Base-by-base conservation (phyloP, 1,140 invertebrate genomes). In the Drosophila neocordata region DNA sequence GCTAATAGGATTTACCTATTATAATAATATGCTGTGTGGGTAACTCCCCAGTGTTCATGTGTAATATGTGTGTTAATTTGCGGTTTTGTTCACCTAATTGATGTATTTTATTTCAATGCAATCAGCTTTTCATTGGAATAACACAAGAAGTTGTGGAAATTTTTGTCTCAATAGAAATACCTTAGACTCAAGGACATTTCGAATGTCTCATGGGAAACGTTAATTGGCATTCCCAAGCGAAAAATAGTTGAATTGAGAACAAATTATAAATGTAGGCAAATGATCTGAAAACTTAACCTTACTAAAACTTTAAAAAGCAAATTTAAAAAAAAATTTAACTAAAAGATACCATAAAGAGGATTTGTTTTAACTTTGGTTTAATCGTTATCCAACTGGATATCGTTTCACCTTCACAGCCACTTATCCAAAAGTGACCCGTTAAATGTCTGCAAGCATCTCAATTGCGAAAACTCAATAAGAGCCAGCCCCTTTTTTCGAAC, bases 1-100 rank as follows among this genome's bases (percentile, higher is more conserved):
- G 65, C 57, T 74, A 81, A 72, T 78, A 70, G 74, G 74, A 72
- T 66, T 70, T 70, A 60, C 77, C 82, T 69, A 69, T 65, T 79
- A 84, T 79, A 68, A 69, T 65, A 20, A 48, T 70, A 65, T 44
- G 9, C 38, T 60, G 22, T 15, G n/a, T 48, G 31, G 31, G 4
- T 35, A 31, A 57, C 11, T 12, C 31, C 31, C 24, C 13, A 34
- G 27, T 12, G n/a, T 8, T 37, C 27, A n/a, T n/a, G 37, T 13
- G 8, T 44, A 44, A 44, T 11, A 20, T 48, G 41, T 48, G 41
- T 48, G 41, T 48, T 48, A 48, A 48, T 48, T 48, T 48, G 41
- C 41, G 41, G 41, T 20, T 48, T 48, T 48, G 41, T 48, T 48
- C 41, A 48, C 8, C 35, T 51, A 73, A 53, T 72, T 37, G 15